Percentiles rank a stretch among this genome's conserved stretches.
phyloP scores from a whole-genome alignment of 2,113 vertebrate species.

The Eira barbara region DNA sequence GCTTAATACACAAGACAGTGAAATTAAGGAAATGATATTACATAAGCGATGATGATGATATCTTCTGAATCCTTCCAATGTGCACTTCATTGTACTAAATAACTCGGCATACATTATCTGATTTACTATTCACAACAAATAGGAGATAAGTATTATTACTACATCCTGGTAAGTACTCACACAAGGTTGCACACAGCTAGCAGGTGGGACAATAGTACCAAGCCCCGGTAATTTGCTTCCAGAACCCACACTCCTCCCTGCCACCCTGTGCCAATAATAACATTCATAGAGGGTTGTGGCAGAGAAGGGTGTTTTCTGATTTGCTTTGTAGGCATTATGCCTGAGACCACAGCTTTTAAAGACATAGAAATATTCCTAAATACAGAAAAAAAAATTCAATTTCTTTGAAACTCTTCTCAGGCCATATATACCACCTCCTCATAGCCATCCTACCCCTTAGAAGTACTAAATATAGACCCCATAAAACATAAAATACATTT shows the following conservation, averaged over 20 bases:
- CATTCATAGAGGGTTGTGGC: not conserved
- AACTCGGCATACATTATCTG: not conserved
- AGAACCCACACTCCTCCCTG: not conserved
- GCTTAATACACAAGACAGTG: not conserved
- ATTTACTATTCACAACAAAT: not conserved
- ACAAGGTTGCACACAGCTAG: not conserved
- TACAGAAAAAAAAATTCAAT: not conserved
- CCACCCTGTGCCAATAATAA: not conserved
- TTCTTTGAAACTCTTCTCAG: not conserved
- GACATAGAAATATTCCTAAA: not conserved
- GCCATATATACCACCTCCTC: not conserved
- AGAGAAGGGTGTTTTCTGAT: not conserved
- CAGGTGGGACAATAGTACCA: not conserved
- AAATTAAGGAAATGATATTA: conserved; percentile 1
- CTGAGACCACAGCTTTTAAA: not conserved
- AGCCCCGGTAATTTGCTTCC: not conserved
- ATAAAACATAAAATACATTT: not conserved
- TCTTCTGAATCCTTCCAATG: not conserved
- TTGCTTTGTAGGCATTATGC: not conserved
- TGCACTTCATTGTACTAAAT: not conserved
- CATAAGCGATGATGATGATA: not conserved
- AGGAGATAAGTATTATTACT: not conserved
- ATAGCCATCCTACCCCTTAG: not conserved
- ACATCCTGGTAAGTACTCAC: not conserved
- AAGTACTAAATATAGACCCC: not conserved